These are phyloP conservation scores for Addax nasomaculatus DNA, from an alignment of 2,113 vertebrate genomes.

Conservation along the genomic window DNA sequence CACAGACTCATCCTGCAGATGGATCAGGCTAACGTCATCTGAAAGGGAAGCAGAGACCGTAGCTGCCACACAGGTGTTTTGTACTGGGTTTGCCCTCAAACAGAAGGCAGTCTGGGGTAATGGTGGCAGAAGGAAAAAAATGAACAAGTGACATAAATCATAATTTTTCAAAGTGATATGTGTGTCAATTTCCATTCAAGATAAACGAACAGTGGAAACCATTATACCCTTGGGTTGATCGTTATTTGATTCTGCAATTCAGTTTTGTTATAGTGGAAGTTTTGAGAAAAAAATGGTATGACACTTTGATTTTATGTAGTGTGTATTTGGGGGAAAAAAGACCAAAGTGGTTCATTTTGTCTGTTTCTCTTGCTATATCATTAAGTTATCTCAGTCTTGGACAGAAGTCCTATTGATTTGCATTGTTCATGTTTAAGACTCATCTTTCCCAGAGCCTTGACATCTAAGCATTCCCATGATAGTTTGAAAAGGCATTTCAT, in stretches of 20 bases:
- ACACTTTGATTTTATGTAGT: neutral
- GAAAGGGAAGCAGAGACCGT: slow-evolving; percentile 59
- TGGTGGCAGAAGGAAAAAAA: slow-evolving; percentile 44
- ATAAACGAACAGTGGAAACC: slow-evolving; percentile 45
- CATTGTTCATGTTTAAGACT: neutral
- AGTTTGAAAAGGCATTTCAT: slow-evolving; percentile 1
- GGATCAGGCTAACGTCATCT: slow-evolving; percentile 20
- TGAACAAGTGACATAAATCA: slow-evolving; percentile 69
- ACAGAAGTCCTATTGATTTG: neutral
- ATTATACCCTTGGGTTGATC: neutral
- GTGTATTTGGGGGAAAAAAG: neutral
- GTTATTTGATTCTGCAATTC: neutral
- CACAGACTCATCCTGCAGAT: slow-evolving; percentile 27
- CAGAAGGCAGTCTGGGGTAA: slow-evolving; percentile 70
- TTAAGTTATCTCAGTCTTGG: neutral
- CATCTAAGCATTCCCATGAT: neutral
- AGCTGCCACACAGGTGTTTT: slow-evolving; percentile 70
- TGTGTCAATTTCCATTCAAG: slow-evolving; percentile 58
- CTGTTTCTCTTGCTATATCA: neutral
- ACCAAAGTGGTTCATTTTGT: neutral
- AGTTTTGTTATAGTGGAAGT: slow-evolving; percentile 31
- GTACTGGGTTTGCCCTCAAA: slow-evolving; percentile 64
- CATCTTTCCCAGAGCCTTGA: neutral
- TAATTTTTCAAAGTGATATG: slow-evolving; percentile 64
- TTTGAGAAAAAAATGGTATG: neutral